Conservation (phyloP, 1,140 invertebrate genomes). For the Aleiodes sp. region DNA sequence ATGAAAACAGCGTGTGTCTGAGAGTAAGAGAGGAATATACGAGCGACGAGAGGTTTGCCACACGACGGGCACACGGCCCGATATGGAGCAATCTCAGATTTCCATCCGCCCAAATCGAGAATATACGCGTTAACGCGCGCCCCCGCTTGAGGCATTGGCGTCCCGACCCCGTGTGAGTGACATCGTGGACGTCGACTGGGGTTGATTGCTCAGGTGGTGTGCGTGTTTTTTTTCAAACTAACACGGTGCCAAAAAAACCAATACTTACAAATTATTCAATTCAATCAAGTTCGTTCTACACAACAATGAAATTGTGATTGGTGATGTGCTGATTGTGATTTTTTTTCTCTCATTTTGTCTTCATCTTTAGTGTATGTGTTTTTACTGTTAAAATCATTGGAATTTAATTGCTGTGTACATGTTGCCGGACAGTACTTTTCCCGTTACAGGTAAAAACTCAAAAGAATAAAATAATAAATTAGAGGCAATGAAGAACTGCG, state of each 20-base stretch:
- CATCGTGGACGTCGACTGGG: slow-evolving; percentile 35
- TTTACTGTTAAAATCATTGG: neutral
- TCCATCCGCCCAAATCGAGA: slow-evolving; percentile 66
- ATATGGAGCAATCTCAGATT: slow-evolving; percentile 68
- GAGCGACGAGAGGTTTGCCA: slow-evolving; percentile 44
- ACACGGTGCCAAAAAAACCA: neutral
- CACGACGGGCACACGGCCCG: slow-evolving; percentile 53
- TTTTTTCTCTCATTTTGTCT: neutral
- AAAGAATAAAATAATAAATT: neutral
- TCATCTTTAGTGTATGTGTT: neutral
- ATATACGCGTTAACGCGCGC: slow-evolving; percentile 57
- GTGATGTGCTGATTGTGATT: too few species aligned
- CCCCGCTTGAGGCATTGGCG: slow-evolving; percentile 43
- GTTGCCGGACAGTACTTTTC: slow-evolving; percentile 66
- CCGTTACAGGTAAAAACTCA: slow-evolving; percentile 59
- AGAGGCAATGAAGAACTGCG: neutral
- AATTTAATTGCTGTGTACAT: slow-evolving; percentile 46
- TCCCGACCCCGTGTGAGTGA: slow-evolving; percentile 35
- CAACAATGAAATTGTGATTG: too few species aligned
- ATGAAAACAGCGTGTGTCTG: neutral
- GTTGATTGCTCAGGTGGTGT: slow-evolving; percentile 20
- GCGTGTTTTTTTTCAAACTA: neutral
- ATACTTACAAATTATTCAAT: too few species aligned
- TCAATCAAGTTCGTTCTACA: too few species aligned
- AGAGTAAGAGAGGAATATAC: slow-evolving; percentile 29